Base-by-base conservation (phyloP, 2,797 vertebrate species). In the Sebastes alutus region DNA sequence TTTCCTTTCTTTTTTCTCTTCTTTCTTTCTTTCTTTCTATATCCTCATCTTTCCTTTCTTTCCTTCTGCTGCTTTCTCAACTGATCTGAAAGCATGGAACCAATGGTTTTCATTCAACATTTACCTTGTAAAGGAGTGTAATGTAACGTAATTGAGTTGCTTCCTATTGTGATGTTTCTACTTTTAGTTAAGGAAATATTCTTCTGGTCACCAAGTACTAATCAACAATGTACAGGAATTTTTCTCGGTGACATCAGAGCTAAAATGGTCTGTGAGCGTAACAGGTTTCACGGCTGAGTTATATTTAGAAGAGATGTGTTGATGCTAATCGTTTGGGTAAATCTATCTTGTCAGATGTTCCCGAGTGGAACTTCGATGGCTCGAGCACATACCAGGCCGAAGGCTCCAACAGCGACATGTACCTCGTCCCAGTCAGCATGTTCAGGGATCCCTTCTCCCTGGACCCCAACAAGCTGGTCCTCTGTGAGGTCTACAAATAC, bases 401-500 rank as follows among this genome's bases (percentile, higher is more conserved):
- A 72, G 95, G 94, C 22, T 95, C 94, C 78, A 96, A 97, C 94
- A 97, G 96, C 0, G 97, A 98, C 90, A 97, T 97, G 97, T 97
- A 96, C 92, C 94, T 98, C 61, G 55, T 96, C 46, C 97, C 97
- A 0, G 94, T 97, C 6, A 0, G 83, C 74, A 97, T 98, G 93
- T 98, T 98, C 91, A 94, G 95, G 69, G 97, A 98, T 80, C 97
- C 97, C 0, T 97, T 98, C 77, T 94, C 83, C 42, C 87, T 96
- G 8, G 96, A 98, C 84, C 97, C 97, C 49, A 98, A 98, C 94
- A 98, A 98, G 78, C 92, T 98, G 80, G 97, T 98, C 56, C 91
- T 98, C 70, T 98, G 97, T 1, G 97, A 98, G 49, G 97, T 98
- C 75, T 84, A 97, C 20, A 96, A 97, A 18, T 96, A 96, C 90